Base-by-base conservation (phyloP, 2,888 invertebrate species). In the Tinea pellionella region DNA sequence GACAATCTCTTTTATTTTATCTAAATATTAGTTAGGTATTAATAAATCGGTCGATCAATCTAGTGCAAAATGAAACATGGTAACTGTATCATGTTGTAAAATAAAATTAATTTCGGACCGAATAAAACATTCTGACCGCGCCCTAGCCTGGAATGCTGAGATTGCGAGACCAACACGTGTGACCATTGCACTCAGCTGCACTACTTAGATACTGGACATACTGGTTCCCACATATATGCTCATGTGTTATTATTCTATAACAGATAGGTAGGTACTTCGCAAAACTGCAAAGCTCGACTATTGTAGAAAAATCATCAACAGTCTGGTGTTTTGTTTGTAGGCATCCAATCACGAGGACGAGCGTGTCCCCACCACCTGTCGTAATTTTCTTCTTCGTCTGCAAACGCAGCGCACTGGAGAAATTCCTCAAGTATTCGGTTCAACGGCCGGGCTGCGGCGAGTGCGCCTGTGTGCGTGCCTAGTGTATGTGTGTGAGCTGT, bases 401-500 rank as follows among this genome's bases (percentile, higher is more conserved):
- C 76, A 73, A 77, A 67, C 68, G 68, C 66, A 73, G 74, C 73
- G 72, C 73, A 72, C 74, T 80, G 79, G 85, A 87, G 87, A 87
- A 86, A 87, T 87, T 86, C 86, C 85, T 85, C 73, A 70, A 75
- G 83, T 81, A 78, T 81, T 80, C 83, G 84, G 86, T 86, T 87
- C 86, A 86, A 86, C 76, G 85, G 82, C 86, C 86, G 84, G 80
- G 72, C 75, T 72, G 72, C 70, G 73, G 77, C 61, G 30, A 57
- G n/a, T 43, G 19, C 19, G 77, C 65, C 68, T 74, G 77, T 75
- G 78, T 78, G 78, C 70, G 71, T 75, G 24, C 24, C 24, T 6
- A 6, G 24, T 24, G 71, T 70, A 15, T 24, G n/a, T 47, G 74
- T 72, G 67, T 67, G 73, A 72, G 72, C 70, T 68, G 71, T 73